Evolutionary conservation across 2,797 vertebrate genomes (phyloP), one percentile per base, ranked within the genome.

Genomic region (Sardinella longiceps): DNA sequence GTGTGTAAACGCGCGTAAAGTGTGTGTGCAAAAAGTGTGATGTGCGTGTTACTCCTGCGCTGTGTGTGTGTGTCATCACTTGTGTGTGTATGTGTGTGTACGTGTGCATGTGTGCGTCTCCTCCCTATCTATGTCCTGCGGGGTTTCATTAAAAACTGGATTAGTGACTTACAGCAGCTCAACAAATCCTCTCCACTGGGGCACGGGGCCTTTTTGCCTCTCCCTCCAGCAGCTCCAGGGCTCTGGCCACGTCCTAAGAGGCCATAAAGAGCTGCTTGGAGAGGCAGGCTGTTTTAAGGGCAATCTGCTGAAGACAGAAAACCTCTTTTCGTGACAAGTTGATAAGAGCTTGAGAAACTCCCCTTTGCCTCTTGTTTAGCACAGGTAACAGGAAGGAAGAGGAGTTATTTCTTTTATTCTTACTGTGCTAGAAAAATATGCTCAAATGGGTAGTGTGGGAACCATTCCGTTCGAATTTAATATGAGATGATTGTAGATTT

Each of bases 111-210:
- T 33, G 70, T 43, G 70, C 23, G 33, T 77, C 3, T 43, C 37
- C 37, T 77, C 18, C 70, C 33, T 77, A 77, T 77, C 70, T 23
- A 15, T 82, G 81, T 87, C 87, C 74, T 84, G 14, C 25, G 86
- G 85, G 90, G 80, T 89, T 90, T 90, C 84, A 88, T 88, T 90
- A 88, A 87, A 89, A 85, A 87, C 88, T 85, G 88, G 82, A 89
- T 89, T 89, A 88, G 85, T 45, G 80, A 81, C 85, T 86, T 86
- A 84, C 60, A 85, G 70, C 63, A 66, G 63, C 81, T 81, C 80
- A 15, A 77, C 81, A 83, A 81, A 85, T 83, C 85, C 80, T 82
- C 80, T 88, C 80, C 6, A 30, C n/a, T 50, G 84, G 81, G 83
- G 82, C 7, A 18, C 23, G 77, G 82, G 84, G 81, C 82, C 80